Evolutionary conservation across 37 sponge, comb jelly and placozoan genomes (phyloP).

Genomic region (Agelas oroides): DNA sequence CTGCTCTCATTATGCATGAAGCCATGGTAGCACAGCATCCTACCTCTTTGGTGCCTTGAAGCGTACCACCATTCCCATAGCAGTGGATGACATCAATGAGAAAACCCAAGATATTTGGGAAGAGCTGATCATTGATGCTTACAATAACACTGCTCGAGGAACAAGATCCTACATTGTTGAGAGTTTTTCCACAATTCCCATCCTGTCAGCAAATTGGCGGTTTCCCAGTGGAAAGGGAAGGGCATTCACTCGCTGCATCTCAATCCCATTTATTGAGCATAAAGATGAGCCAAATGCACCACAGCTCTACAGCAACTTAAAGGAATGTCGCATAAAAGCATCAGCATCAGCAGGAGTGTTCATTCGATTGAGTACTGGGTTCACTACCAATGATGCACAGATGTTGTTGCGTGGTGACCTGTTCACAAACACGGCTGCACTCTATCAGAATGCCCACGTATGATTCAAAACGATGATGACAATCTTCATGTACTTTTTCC

Average conservation of each 20-base stretch:
- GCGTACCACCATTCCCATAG: neutral
- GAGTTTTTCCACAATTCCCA: neutral
- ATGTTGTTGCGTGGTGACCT: neutral
- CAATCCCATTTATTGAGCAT: neutral
- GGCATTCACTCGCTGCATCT: neutral
- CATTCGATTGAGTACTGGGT: neutral
- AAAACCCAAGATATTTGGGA: slow-evolving; percentile 4
- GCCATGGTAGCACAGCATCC: too few relatives aligned
- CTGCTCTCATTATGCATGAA: neutral
- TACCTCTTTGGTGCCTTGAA: neutral
- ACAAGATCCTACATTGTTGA: slow-evolving; percentile 5
- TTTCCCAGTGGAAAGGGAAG: neutral
- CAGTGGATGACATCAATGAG: slow-evolving; percentile 15
- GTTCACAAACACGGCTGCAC: neutral
- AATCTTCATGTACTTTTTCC: slow-evolving; percentile 24
- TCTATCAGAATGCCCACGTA: slow-evolving; percentile 2
- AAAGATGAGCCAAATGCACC: slow-evolving; percentile 8
- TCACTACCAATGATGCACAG: neutral
- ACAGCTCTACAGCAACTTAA: neutral
- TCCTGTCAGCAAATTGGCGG: neutral
- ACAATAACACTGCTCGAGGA: neutral
- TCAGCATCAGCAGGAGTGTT: slow-evolving; percentile 2
- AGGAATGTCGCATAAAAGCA: neutral
- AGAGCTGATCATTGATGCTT: slow-evolving; percentile 18
- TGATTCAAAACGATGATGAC: slow-evolving; percentile 9